Percentiles rank a stretch among this genome's conserved stretches.
Evolutionary conservation across 2,797 vertebrate genomes (phyloP).

Genomic region (Enoplosus armatus): DNA sequence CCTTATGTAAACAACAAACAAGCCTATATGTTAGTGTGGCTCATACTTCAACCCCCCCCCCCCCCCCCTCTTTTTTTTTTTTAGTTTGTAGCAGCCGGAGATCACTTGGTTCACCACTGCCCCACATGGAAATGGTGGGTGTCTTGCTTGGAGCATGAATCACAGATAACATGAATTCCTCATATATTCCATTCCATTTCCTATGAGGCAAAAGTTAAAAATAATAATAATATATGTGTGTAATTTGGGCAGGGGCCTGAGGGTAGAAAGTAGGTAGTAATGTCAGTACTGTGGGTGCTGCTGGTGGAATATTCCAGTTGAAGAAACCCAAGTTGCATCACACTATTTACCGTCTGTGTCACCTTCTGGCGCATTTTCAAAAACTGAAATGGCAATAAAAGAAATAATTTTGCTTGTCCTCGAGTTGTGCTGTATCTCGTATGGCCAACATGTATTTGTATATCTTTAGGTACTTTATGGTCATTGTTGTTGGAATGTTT

Average conservation of each 20-base stretch:
- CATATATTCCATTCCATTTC: no score
- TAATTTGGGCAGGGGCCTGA: no score
- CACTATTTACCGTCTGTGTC: accelerated
- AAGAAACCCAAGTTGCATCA: constrained; percentile 14
- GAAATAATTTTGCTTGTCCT: not conserved
- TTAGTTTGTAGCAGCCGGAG: constrained; percentile 97
- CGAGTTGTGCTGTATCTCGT: not conserved
- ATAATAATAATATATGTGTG: no score
- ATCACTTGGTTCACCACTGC: constrained; percentile 98
- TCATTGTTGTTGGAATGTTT: no score
- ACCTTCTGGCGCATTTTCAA: not conserved
- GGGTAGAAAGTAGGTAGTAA: no score
- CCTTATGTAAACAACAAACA: accelerated
- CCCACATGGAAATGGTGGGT: constrained; percentile 99
- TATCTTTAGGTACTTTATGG: no score
- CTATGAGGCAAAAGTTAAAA: no score
- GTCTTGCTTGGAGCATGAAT: not conserved
- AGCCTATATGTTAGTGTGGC: not conserved
- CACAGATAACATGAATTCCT: not conserved
- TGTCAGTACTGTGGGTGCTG: no score
- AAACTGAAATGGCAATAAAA: not conserved
- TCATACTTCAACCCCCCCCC: not conserved
- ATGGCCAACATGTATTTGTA: not conserved
- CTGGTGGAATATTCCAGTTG: not conserved
- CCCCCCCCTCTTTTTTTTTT: not conserved